Conservation (phyloP, 2,113 vertebrate genomes). For the Sinocyclocheilus rhinocerous region DNA sequence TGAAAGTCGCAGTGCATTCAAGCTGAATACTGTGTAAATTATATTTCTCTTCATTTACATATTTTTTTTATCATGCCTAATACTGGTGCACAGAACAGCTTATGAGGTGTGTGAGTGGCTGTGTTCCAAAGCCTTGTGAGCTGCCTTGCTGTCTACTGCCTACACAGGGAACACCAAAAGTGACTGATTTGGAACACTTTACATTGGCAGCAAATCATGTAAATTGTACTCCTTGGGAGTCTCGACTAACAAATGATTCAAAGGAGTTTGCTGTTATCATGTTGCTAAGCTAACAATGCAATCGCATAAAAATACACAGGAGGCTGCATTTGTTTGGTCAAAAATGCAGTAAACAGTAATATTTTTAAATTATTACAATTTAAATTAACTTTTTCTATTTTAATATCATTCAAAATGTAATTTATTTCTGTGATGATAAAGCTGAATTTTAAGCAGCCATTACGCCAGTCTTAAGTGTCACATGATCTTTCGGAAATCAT, state of each 20-base stretch:
- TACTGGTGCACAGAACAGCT: not conserved
- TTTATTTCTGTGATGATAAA: not conserved
- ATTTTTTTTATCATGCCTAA: not conserved
- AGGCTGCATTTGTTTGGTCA: not conserved
- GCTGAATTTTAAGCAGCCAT: not conserved
- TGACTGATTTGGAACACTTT: not conserved
- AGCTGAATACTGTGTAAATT: conserved; percentile 40
- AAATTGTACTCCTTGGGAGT: not conserved
- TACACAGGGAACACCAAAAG: conserved; percentile 10
- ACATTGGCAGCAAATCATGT: not conserved
- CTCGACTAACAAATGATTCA: too few relatives aligned
- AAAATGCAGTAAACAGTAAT: not conserved
- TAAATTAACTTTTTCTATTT: not conserved
- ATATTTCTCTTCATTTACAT: not conserved
- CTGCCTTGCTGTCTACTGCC: conserved; percentile 8
- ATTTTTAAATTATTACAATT: not conserved
- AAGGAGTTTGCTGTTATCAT: not conserved
- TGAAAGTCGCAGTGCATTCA: conserved; percentile 6
- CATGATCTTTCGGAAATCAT: not conserved
- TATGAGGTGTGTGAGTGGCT: not conserved
- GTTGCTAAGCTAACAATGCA: not conserved
- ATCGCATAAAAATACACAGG: not conserved
- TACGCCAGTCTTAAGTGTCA: not conserved
- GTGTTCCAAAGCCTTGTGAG: not conserved
- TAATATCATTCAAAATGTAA: not conserved